These are phyloP conservation scores for Acomys russatus DNA, from an alignment of 2,797 vertebrate species.

Conservation along the genomic window DNA sequence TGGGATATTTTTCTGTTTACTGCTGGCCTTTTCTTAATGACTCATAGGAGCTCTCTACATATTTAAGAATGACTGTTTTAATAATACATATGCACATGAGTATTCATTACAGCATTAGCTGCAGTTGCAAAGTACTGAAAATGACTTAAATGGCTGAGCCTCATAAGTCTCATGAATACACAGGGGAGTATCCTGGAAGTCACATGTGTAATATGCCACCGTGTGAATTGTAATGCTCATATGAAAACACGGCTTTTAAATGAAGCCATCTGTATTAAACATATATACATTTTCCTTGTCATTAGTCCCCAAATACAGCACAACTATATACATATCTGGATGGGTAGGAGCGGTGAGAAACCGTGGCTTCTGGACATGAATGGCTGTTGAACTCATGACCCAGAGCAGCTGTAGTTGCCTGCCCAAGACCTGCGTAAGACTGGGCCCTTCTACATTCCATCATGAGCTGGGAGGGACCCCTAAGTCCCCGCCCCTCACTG, in stretches of 20 bases:
- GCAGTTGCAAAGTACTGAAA: background rate
- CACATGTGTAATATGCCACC: background rate
- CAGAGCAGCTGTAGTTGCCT: background rate
- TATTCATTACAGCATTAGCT: constrained; percentile 11
- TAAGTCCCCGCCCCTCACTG: background rate
- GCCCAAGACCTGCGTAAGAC: background rate
- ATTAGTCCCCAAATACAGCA: background rate
- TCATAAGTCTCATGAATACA: background rate
- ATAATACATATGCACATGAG: background rate
- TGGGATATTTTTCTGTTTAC: constrained; percentile 2
- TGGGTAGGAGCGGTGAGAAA: background rate
- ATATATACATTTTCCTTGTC: background rate
- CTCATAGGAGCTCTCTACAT: background rate
- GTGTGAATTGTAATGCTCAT: background rate
- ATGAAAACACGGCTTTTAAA: background rate
- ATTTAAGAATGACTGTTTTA: background rate
- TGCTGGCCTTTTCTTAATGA: background rate
- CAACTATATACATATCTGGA: background rate
- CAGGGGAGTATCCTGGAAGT: background rate
- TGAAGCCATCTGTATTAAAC: background rate
- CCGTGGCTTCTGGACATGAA: background rate
- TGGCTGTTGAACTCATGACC: background rate
- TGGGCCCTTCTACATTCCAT: background rate
- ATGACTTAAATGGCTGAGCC: background rate
- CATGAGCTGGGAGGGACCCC: background rate